Base-by-base conservation (phyloP, 2,797 vertebrate genomes). In the Dicrostonyx torquatus region DNA sequence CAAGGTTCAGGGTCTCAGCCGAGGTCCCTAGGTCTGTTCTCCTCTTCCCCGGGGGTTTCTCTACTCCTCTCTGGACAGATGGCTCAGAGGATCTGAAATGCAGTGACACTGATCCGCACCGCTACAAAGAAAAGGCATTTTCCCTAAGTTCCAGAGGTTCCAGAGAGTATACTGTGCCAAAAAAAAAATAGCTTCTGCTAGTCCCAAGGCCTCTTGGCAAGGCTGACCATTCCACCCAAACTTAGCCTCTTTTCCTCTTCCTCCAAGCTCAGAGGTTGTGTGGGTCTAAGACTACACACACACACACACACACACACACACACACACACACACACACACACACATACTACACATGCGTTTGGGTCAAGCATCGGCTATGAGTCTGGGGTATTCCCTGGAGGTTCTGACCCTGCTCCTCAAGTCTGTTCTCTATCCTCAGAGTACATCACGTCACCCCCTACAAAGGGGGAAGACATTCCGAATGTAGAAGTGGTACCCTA, bases 101-200 rank as follows among this genome's bases (percentile, higher is more conserved):
- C 0, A 40, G 24, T 15, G 37, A 55, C 2, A 10, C 10, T 11
- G 18, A 8, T 86, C 48, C 29, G 43, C 14, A 5, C 85, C 50
- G 1, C 75, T 94, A 62, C 5, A 83, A 88, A 76, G 89, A 34
- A 94, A 80, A 34, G 37, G 91, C 20, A 34, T 84, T 66, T 90
- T 37, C 73, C 68, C 90, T 84, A 48, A 62, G 50, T 0, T 9
- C 20, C 85, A 66, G 64, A 79, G 18, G 50, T 0, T 9, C 20
- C 85, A 66, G 64, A 79, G 18, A 34, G 0, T 48, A 58, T 20
- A 48, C 60, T 20, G 40, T 58, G 40, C 13, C 13, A 76, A 91
- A 29, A 76, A 58, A 22, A 40, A 97, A 90, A 37, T 20, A 50
- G 9, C 50, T 87, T n/a, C 53, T 22, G 11, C 78, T 15, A 14